Conservation (phyloP, 2,797 vertebrate genomes). For the Borostomias antarcticus region DNA sequence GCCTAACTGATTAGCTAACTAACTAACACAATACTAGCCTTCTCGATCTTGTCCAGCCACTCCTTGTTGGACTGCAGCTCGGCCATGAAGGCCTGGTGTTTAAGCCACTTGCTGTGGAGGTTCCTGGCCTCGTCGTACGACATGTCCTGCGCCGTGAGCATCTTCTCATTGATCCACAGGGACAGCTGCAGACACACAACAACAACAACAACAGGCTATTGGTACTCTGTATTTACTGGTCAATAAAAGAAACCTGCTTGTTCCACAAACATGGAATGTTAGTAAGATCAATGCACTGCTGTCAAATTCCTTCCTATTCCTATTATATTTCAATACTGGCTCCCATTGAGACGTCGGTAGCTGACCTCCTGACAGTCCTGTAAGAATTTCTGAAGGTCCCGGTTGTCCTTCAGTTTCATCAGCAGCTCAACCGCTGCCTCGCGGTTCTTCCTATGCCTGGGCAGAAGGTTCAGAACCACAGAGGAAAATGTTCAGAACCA, state of each 20-base stretch:
- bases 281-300: too few species aligned
- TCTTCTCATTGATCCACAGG: slow-evolving; percentile 96
- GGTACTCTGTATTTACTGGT: too few species aligned
- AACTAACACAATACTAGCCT: too few species aligned
- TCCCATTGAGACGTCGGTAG: too few species aligned
- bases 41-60: slow-evolving; percentile 90
- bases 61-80: slow-evolving; percentile 96
- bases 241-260: too few species aligned
- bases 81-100: slow-evolving; percentile 94
- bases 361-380: slow-evolving; percentile 90
- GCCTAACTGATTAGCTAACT: too few species aligned
- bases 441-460: slow-evolving; percentile 77
- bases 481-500: not conserved
- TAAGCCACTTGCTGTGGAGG: slow-evolving; percentile 96
- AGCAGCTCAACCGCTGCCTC: slow-evolving; percentile 90
- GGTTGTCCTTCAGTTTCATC: slow-evolving; percentile 88
- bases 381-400: slow-evolving; percentile 88
- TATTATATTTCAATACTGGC: too few species aligned
- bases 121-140: slow-evolving; percentile 91
- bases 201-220: not conserved
- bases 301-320: too few species aligned
- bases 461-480: too few species aligned
- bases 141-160: slow-evolving; percentile 93
- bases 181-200: slow-evolving; percentile 73
- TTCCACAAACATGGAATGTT: too few species aligned